These are phyloP conservation scores for Zoanthus gigantus DNA, from an alignment of 92 coral and sea anemone species.

Conservation along the genomic window DNA sequence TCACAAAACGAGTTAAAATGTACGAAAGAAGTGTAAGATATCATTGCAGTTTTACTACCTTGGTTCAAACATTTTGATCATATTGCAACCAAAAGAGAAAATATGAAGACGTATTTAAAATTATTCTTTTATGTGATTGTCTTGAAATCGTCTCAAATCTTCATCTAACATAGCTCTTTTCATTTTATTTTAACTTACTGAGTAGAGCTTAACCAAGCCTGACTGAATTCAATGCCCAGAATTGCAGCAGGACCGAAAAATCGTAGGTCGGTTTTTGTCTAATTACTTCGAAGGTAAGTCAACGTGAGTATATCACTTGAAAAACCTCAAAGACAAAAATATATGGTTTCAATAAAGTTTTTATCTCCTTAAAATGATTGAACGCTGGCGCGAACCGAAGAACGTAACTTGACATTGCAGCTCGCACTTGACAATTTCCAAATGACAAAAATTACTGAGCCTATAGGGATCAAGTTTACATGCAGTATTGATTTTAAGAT, in stretches of 20 bases:
- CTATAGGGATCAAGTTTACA: background rate
- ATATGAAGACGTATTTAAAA: too few species aligned
- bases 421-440: too few species aligned
- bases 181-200: conserved; percentile 16
- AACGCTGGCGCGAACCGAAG: background rate
- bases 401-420: too few species aligned
- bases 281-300: conserved; percentile 1
- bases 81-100: too few species aligned
- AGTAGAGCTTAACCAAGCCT: conserved; percentile 13
- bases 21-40: too few species aligned
- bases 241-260: background rate
- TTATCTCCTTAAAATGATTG: background rate
- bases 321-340: background rate
- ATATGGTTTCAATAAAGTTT: background rate
- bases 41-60: too few species aligned
- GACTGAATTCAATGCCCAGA: background rate
- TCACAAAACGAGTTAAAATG: too few species aligned
- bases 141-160: conserved; percentile 1
- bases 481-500: too few species aligned
- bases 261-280: background rate
- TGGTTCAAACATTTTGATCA: too few species aligned
- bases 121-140: too few species aligned
- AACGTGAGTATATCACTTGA: background rate
- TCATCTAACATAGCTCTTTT: conserved; percentile 1
- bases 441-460: background rate